Percentiles rank a stretch among this genome's conserved stretches.
Evolutionary conservation across 2,888 invertebrate genomes (phyloP).

Genomic region (Drosophila putrida): DNA sequence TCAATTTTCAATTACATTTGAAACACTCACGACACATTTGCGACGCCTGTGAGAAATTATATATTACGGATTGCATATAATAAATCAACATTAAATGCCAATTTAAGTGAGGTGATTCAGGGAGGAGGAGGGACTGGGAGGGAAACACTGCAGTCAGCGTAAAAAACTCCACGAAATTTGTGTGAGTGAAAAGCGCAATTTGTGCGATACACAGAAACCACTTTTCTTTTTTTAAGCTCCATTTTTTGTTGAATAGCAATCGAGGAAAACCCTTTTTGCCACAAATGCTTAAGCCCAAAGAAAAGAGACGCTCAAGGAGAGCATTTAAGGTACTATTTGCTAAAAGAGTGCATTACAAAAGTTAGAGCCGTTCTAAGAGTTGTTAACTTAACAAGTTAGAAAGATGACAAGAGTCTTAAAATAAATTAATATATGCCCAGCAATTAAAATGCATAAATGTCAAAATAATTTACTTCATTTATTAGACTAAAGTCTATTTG

Average conservation of each 20-base stretch:
- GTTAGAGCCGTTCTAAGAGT: neutral
- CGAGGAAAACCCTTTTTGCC: constrained; percentile 7
- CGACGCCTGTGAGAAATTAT: constrained; percentile 23
- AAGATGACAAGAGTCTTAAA: no score
- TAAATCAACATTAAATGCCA: constrained; percentile 62
- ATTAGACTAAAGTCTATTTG: no score
- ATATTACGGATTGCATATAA: constrained; percentile 39
- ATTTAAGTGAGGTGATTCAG: constrained; percentile 21
- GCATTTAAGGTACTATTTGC: constrained; percentile 2
- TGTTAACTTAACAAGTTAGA: neutral
- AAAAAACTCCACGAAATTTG: constrained; percentile 29
- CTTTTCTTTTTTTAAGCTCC: constrained; percentile 11
- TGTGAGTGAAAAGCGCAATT: constrained; percentile 20
- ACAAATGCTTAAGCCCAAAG: constrained; percentile 1
- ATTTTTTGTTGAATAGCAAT: neutral
- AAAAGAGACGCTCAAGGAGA: constrained; percentile 4
- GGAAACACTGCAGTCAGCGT: neutral
- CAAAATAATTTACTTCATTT: no score
- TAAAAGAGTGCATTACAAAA: neutral
- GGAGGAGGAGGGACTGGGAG: neutral
- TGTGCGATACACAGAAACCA: constrained; percentile 13
- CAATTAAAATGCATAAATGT: no score
- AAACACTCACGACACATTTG: constrained; percentile 24
- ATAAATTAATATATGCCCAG: no score
- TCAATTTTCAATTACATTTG: constrained; percentile 55